Evolutionary conservation across 1,140 invertebrate species (phyloP).

Genomic region (Drosophila neocordata): DNA sequence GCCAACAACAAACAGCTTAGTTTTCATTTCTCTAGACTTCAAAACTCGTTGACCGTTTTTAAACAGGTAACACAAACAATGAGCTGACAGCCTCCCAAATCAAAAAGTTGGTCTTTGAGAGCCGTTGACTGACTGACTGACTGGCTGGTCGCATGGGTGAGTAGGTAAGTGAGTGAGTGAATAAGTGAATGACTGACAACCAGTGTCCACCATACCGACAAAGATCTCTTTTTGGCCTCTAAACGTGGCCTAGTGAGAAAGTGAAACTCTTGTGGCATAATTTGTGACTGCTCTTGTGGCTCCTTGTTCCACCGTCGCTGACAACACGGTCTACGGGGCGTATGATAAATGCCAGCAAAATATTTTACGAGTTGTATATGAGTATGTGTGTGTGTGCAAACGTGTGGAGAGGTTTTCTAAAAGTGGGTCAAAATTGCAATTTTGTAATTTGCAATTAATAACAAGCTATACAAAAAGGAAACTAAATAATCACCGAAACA

Average conservation of each 20-base stretch:
- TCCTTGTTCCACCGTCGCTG: slow-evolving; percentile 3
- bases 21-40: slow-evolving; percentile 44
- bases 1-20: slow-evolving; percentile 22
- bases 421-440: slow-evolving; percentile 72
- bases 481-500: slow-evolving; percentile 19
- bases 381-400: neutral
- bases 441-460: slow-evolving; percentile 75
- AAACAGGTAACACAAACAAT: slow-evolving; percentile 45
- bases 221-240: slow-evolving; percentile 24
- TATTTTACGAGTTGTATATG: slow-evolving; percentile 38
- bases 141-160: neutral
- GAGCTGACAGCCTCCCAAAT: slow-evolving; percentile 44
- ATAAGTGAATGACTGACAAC: slow-evolving; percentile 6
- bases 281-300: slow-evolving; percentile 53
- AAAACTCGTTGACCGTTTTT: slow-evolving; percentile 37
- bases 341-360: slow-evolving; percentile 71
- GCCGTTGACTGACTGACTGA: slow-evolving; percentile 33
- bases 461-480: slow-evolving; percentile 21
- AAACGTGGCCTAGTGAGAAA: slow-evolving; percentile 61
- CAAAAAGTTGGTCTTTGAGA: slow-evolving; percentile 41
- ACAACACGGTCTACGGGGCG: slow-evolving; percentile 40
- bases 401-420: neutral
- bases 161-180: neutral
- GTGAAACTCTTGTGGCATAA: slow-evolving; percentile 71
- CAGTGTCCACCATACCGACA: slow-evolving; percentile 10